Evolutionary conservation across 2,113 vertebrate genomes (phyloP), one percentile per base, ranked within the genome.

Genomic region (Acinonyx jubatus): DNA sequence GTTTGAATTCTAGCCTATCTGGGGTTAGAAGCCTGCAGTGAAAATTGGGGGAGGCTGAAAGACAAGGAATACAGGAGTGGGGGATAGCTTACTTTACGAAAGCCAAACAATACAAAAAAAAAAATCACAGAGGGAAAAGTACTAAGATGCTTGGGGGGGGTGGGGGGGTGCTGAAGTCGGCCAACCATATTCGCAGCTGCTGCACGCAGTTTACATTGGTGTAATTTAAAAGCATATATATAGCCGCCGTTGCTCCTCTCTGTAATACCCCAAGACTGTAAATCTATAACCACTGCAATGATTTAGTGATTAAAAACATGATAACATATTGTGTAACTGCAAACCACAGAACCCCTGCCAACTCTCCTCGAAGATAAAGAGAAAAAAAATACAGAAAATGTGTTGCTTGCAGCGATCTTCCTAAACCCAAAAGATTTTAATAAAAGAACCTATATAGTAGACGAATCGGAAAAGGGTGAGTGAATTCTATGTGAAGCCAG

Each of bases 281-380:
- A 99, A 99, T 99, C 99, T 99, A 98, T 98, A 99, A 98, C 98
- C 98, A 98, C 99, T 98, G 99, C 99, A 99, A 99, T 99, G 99
- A 99, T 99, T 99, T 99, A 99, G 99, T 99, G 99, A 99, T 99
- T 99, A 99, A 99, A 99, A 99, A 99, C 99, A 99, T 96, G 99
- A 99, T 99, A 99, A 99, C 99, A 99, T 99, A 99, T 99, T 99
- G 99, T 99, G 99, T 99, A 99, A 99, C 99, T 99, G 98, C 98
- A 99, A 99, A 99, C 99, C 99, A 99, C 99, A 99, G 99, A 99
- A 99, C 98, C 97, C 94, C 98, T 98, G 99, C 99, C 99, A 99
- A 99, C 98, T 99, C 99, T 98, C 98, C 99, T 99, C 99, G 97
- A 97, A 98, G 98, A 99, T 99, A 99, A 99, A 98, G 98, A 98